phyloP scores from a whole-genome alignment of 2,113 vertebrate species.

The Brachionichthys hirsutus region DNA sequence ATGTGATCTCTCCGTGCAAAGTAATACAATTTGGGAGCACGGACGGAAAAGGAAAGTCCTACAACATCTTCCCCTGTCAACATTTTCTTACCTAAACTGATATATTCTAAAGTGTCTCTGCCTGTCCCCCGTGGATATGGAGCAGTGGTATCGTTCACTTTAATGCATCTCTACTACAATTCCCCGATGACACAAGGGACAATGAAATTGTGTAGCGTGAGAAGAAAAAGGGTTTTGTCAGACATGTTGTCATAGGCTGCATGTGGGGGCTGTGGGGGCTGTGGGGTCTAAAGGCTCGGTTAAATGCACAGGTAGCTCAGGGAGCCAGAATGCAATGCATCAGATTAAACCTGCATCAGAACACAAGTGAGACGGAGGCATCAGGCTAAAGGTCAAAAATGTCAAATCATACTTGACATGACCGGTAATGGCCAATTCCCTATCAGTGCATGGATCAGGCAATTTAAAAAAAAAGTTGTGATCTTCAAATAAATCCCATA shows the following conservation, averaged over 20 bases:
- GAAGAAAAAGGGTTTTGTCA: conserved; percentile 50
- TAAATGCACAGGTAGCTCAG: conserved; percentile 24
- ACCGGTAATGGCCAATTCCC: neutral
- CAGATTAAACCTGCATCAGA: conserved; percentile 1
- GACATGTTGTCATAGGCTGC: conserved; percentile 39
- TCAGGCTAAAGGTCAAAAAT: conserved; percentile 1
- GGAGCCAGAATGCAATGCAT: conserved; percentile 14
- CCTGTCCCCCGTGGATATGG: conserved; percentile 42
- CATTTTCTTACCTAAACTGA: conserved; percentile 31
- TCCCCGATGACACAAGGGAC: conserved; percentile 57
- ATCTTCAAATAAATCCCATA: neutral
- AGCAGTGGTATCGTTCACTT: conserved; percentile 47
- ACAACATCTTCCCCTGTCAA: conserved; percentile 25
- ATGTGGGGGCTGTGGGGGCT: no score
- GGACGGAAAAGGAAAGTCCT: conserved; percentile 34
- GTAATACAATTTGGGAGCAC: conserved; percentile 28
- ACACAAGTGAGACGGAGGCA: conserved; percentile 6
- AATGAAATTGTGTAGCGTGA: conserved; percentile 63
- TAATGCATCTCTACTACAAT: conserved; percentile 55
- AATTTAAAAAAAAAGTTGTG: no score
- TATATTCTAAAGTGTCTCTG: conserved; percentile 3
- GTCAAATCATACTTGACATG: neutral
- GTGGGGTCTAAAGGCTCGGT: conserved; percentile 34
- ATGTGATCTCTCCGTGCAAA: conserved; percentile 46
- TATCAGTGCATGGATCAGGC: neutral